Evolutionary conservation across 2,797 vertebrate genomes (phyloP).

Genomic region (Melopsittacus undulatus): DNA sequence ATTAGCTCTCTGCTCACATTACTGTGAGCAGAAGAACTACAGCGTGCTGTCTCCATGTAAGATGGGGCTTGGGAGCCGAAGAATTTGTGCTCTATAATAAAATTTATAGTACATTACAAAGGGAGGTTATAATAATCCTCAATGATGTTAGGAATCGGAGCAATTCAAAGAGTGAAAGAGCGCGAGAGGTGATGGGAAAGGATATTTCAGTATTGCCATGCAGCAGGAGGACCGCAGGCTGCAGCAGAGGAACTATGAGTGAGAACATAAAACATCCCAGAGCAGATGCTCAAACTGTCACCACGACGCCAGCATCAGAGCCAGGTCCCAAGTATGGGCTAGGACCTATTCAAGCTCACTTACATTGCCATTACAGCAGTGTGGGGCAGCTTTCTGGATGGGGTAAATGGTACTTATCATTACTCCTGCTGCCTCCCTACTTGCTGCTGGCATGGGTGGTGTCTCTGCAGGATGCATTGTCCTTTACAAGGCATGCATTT

Average conservation of each 20-base stretch:
- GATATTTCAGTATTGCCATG: slow-evolving; percentile 65
- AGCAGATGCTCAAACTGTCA: not conserved
- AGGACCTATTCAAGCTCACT: not conserved
- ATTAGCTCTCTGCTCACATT: slow-evolving; percentile 77
- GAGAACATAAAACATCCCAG: not conserved
- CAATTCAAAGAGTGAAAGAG: slow-evolving; percentile 39
- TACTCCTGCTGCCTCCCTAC: slow-evolving; percentile 20
- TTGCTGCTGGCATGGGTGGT: not conserved
- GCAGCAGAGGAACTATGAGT: not conserved
- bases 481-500: not conserved
- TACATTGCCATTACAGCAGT: not conserved
- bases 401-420: not conserved
- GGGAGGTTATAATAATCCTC: slow-evolving; percentile 76
- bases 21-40: slow-evolving; percentile 67
- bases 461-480: not conserved
- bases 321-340: not conserved
- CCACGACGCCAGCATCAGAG: accelerated
- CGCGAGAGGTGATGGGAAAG: slow-evolving; percentile 7
- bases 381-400: slow-evolving; percentile 21
- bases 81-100: slow-evolving; percentile 75
- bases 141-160: slow-evolving; percentile 73
- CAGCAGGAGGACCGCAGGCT: not conserved
- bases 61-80: slow-evolving; percentile 71
- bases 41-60: slow-evolving; percentile 53
- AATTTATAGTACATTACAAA: slow-evolving; percentile 74